Base-by-base conservation (phyloP, 2,797 vertebrate species). In the Halcyon badia region DNA sequence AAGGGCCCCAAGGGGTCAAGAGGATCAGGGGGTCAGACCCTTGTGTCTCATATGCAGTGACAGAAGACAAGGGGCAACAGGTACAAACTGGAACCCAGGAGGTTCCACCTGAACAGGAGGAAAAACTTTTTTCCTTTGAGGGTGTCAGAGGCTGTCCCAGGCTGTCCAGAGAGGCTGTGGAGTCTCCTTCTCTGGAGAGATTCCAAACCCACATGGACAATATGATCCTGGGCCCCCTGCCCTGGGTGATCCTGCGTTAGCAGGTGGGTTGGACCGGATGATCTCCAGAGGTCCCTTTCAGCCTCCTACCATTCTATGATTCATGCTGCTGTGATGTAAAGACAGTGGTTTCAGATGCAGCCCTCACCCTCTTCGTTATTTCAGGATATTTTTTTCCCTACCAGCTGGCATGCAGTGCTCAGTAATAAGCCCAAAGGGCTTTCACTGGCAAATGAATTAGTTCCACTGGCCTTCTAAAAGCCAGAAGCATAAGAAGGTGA, bases 291-390 rank as follows among this genome's bases (percentile, higher is more conserved):
- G 30, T 30, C 30, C 30, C 52, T 56, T 56, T 19, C 30, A 20
- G 31, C 30, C 30, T 19, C 30, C 20, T n/a, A 56, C 11, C 26
- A 30, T 13, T 14, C 25, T 61, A 37, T 9, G 25, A 7, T 21
- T 8, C 57, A 12, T 33, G 46, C 51, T 46, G 42, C 14, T 72
- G 14, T 3, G n/a, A 25, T 31, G 9, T 10, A 31, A 60, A 24
- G 9, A 7, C 0, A 0, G 21, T 3, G 28, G 35, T 6, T 49
- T 68, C 0, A 0, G 42, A 56, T 3, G 4, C 1, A 7, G 3
- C 14, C 8, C 11, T 68, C 11, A 0, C 33, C 31, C 56, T 60
- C 57, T 11, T 16, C 17, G 3, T 24, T 75, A 35, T 41, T 82
- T 60, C 6, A 20, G 22, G 24, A 11, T 20, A 51, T 66, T 28